These are phyloP conservation scores for Capreolus pygargus DNA, from an alignment of 2,113 vertebrate species.

Conservation along the genomic window DNA sequence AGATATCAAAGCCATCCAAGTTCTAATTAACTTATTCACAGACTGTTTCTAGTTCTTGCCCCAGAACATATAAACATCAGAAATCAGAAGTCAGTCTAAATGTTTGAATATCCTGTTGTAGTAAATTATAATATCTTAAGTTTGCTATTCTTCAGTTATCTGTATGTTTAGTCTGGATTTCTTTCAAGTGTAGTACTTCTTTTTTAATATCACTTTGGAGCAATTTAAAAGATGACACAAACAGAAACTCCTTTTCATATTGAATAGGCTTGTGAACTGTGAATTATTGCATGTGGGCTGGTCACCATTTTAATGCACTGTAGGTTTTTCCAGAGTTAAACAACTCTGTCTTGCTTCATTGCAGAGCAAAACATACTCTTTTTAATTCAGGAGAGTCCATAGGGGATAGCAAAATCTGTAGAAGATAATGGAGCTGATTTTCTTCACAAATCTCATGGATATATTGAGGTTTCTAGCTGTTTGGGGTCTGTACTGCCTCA, in stretches of 20 bases:
- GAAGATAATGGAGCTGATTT: not conserved
- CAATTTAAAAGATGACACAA: not conserved
- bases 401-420: not conserved
- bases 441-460: not conserved
- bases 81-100: conserved; percentile 35
- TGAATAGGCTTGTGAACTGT: not conserved
- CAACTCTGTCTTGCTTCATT: not conserved
- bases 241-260: not conserved
- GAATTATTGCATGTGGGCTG: not conserved
- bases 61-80: conserved; percentile 50
- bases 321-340: not conserved
- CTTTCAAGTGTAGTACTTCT: not conserved
- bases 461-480: not conserved
- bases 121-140: not conserved
- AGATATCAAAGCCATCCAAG: conserved; percentile 64
- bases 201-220: conserved; percentile 16
- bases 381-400: not conserved
- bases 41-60: conserved; percentile 68
- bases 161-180: conserved; percentile 7
- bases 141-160: conserved; percentile 29
- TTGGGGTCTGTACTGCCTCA: not conserved
- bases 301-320: not conserved
- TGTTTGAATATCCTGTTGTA: conserved; percentile 1
- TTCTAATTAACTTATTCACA: conserved; percentile 69
- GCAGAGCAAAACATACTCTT: not conserved